These are phyloP conservation scores for Apus apus DNA, from an alignment of 2,113 vertebrate species.

Conservation along the genomic window DNA sequence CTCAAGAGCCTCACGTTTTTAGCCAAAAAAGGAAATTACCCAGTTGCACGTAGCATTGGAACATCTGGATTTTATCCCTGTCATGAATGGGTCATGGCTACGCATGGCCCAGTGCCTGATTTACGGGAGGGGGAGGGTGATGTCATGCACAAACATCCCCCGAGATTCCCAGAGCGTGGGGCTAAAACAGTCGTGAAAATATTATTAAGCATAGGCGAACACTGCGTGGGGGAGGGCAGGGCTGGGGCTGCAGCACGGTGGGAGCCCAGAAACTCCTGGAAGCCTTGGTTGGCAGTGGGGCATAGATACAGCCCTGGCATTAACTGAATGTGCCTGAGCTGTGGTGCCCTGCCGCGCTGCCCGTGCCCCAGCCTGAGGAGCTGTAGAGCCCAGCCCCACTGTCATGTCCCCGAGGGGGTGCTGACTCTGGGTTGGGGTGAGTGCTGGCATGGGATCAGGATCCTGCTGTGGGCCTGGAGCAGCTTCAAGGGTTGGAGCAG, in stretches of 20 bases:
- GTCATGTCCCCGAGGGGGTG: background rate
- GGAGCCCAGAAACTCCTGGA: background rate
- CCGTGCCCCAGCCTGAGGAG: too few relatives aligned
- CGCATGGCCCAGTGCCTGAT: constrained; percentile 57
- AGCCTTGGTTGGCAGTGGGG: background rate
- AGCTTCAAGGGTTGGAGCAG: background rate
- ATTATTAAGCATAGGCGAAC: background rate
- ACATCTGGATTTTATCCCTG: constrained; percentile 96
- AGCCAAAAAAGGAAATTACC: constrained; percentile 99
- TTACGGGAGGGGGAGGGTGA: constrained; percentile 64
- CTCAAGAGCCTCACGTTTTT: constrained; percentile 86
- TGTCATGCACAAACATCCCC: constrained; percentile 53
- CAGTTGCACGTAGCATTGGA: constrained; percentile 80
- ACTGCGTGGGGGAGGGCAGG: background rate
- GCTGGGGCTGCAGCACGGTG: fast-evolving
- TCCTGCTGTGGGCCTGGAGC: background rate
- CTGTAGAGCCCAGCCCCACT: fast-evolving
- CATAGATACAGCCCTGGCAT: background rate
- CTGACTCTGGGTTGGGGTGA: background rate
- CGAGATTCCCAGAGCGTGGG: background rate
- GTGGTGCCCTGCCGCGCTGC: too few relatives aligned
- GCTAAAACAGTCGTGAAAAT: constrained; percentile 4
- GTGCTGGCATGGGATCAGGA: background rate
- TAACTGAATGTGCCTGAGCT: background rate
- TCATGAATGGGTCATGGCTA: constrained; percentile 86